phyloP scores from a whole-genome alignment of 2,888 invertebrate genomes.

The Brachyptera risi region DNA sequence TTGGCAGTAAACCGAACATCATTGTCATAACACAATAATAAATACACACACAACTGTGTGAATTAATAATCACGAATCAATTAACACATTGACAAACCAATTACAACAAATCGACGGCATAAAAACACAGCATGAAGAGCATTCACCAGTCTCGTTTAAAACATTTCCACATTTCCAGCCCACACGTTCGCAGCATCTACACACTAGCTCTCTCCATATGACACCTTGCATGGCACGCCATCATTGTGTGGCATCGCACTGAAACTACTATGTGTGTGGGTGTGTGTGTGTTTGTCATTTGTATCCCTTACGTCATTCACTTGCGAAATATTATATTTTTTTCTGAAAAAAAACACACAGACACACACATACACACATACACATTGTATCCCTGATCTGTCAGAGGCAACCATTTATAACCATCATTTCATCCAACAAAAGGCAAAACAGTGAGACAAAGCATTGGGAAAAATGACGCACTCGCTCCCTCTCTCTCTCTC shows the following conservation, averaged over 20 bases:
- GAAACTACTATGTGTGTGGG: background rate
- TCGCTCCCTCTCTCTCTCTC: no score
- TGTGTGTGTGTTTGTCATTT: constrained; percentile 3
- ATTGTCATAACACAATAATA: no score
- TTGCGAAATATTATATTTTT: background rate
- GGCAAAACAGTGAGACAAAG: constrained; percentile 14
- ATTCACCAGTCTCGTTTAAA: background rate
- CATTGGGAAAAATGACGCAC: constrained; percentile 14
- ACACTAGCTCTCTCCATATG: no score
- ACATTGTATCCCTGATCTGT: constrained; percentile 13
- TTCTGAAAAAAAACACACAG: background rate
- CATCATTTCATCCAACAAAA: constrained; percentile 16
- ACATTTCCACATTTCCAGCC: no score
- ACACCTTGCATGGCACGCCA: no score
- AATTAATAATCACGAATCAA: no score
- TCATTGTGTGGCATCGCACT: no score
- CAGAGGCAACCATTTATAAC: constrained; percentile 1
- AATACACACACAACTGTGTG: no score
- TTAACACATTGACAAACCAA: no score
- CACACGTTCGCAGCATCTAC: background rate
- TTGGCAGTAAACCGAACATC: no score
- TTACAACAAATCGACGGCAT: no score
- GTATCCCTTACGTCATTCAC: constrained; percentile 10
- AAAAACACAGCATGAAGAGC: background rate
- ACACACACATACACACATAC: background rate